Percentiles rank a stretch among this genome's conserved stretches.
Conservation (phyloP, 2,888 invertebrate species). For the Latrodectus hesperus region DNA sequence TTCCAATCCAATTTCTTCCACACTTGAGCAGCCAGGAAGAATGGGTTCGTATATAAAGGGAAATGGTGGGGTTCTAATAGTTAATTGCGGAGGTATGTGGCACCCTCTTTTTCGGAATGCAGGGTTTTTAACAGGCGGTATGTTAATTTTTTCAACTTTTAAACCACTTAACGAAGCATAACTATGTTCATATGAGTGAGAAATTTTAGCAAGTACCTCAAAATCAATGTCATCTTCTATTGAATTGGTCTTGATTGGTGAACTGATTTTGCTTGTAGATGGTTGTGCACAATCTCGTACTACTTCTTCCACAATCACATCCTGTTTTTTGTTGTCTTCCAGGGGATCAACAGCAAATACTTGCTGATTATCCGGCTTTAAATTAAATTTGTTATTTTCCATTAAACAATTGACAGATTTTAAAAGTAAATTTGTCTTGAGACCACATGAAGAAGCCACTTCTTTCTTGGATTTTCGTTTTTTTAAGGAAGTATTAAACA, state of each 20-base stretch:
- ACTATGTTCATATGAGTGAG: conserved; percentile 12
- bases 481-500: neutral
- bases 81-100: conserved; percentile 1
- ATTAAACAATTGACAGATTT: neutral
- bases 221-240: neutral
- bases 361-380: neutral
- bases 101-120: neutral
- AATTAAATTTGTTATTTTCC: neutral
- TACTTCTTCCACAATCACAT: neutral
- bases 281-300: neutral
- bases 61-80: conserved; percentile 65
- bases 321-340: neutral
- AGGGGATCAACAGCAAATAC: neutral
- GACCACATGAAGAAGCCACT: no score
- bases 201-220: neutral
- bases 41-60: conserved; percentile 64
- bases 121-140: neutral
- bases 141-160: neutral
- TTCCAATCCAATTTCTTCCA: conserved; percentile 30
- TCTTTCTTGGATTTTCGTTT: neutral
- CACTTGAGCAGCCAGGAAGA: conserved; percentile 56
- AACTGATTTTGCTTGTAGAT: neutral
- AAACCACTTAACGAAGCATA: conserved; percentile 10
- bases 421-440: no score
- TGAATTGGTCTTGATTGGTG: neutral